Evolutionary conservation across 2,888 invertebrate genomes (phyloP).

Genomic region (Buathra laborator): DNA sequence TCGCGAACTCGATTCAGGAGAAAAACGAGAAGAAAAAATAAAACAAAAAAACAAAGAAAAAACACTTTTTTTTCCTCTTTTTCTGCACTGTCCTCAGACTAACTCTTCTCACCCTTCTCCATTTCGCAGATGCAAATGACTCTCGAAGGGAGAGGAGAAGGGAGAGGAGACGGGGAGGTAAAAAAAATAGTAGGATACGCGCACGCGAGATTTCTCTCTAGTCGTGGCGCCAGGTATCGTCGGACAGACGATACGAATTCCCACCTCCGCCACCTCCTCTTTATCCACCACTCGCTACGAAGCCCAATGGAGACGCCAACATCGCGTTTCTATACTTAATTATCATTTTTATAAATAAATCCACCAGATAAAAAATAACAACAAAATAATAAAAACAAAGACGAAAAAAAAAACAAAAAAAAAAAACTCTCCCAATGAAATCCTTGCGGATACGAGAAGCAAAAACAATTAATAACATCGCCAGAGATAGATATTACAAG

Average conservation of each 20-base stretch:
- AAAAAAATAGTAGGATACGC: constrained; percentile 39
- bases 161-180: background rate
- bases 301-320: too few species aligned
- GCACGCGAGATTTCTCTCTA: constrained; percentile 53
- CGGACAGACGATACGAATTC: constrained; percentile 62
- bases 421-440: background rate
- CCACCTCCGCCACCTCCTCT: background rate
- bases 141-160: constrained; percentile 32
- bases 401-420: too few species aligned
- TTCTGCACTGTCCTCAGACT: background rate
- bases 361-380: background rate
- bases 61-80: background rate
- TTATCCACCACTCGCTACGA: too few species aligned
- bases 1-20: constrained; percentile 26
- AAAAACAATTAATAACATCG: constrained; percentile 63
- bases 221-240: constrained; percentile 66
- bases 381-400: too few species aligned
- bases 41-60: constrained; percentile 17
- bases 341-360: too few species aligned
- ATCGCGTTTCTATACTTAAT: too few species aligned
- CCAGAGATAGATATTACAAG: background rate
- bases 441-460: constrained; percentile 49
- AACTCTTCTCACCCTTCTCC: constrained; percentile 52
- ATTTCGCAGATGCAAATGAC: constrained; percentile 70
- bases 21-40: constrained; percentile 10